Conservation (phyloP, 1,140 invertebrate genomes). For the Potamilus streckersoni region DNA sequence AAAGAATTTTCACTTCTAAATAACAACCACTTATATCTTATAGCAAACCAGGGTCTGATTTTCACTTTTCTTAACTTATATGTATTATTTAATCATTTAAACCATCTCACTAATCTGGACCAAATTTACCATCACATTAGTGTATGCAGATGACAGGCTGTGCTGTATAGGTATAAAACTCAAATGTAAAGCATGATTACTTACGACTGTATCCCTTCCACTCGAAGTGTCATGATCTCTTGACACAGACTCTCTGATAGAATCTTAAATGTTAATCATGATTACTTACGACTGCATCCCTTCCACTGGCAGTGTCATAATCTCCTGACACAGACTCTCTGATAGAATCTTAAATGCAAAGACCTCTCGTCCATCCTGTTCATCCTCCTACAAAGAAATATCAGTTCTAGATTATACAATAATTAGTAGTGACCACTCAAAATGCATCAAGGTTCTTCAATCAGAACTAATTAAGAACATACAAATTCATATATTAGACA, state of each 20-base stretch:
- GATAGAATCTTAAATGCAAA: constrained; percentile 56
- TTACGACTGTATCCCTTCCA: constrained; percentile 56
- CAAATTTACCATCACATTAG: not conserved
- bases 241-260: constrained; percentile 53
- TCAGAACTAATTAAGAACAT: not conserved
- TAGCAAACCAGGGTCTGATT: not conserved
- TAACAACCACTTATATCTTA: not conserved
- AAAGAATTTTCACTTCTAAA: not conserved
- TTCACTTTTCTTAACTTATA: not conserved
- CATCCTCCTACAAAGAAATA: constrained; percentile 47
- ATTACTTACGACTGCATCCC: constrained; percentile 58
- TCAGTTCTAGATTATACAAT: not conserved
- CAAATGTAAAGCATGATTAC: constrained; percentile 10
- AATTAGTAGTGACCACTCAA: not conserved
- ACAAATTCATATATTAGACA: not conserved
- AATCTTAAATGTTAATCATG: constrained; percentile 57
- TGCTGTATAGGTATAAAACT: not conserved
- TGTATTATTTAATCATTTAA: not conserved
- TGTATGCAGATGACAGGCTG: not conserved
- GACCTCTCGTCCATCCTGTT: constrained; percentile 45
- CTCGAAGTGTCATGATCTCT: constrained; percentile 44
- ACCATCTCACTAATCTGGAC: not conserved
- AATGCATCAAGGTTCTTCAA: not conserved
- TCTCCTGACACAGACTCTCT: constrained; percentile 50
- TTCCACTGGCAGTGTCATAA: constrained; percentile 47